Conservation (phyloP, 2,797 vertebrate genomes). For the Alexandromys oeconomus region DNA sequence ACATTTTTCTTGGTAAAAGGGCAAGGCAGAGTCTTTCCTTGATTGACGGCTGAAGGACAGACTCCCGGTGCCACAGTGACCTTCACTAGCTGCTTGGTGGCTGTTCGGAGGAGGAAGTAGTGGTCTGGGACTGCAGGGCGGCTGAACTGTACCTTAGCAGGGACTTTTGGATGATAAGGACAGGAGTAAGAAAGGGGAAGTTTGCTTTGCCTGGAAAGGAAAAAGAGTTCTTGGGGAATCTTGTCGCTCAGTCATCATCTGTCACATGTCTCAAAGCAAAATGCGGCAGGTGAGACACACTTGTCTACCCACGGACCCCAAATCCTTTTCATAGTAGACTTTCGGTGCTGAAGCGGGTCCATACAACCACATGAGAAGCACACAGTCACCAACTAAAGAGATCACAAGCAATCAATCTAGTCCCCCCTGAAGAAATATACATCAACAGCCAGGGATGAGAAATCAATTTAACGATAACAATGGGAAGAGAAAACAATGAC, state of each 20-base stretch:
- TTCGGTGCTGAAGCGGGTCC: neutral
- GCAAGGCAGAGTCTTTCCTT: neutral
- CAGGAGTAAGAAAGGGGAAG: neutral
- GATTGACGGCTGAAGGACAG: neutral
- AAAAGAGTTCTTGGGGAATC: neutral
- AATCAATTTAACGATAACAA: neutral
- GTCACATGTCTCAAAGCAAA: neutral
- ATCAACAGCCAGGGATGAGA: neutral
- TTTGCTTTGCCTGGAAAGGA: neutral
- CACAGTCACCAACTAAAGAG: neutral
- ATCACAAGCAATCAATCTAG: neutral
- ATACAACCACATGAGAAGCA: neutral
- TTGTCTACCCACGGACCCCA: neutral
- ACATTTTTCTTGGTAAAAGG: neutral
- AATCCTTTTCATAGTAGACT: neutral
- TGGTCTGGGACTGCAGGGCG: neutral
- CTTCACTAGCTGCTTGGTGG: fast-evolving
- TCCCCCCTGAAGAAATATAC: neutral
- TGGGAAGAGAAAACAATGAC: neutral
- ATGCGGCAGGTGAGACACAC: neutral
- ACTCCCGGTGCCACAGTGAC: neutral
- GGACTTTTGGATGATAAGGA: neutral
- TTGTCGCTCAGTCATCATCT: neutral
- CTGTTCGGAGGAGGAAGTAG: too few species aligned
- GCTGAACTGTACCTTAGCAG: neutral